Percentiles rank a stretch among this genome's conserved stretches.
Conservation (phyloP, 2,113 vertebrate species). For the Leptobrachium ailaonicum region DNA sequence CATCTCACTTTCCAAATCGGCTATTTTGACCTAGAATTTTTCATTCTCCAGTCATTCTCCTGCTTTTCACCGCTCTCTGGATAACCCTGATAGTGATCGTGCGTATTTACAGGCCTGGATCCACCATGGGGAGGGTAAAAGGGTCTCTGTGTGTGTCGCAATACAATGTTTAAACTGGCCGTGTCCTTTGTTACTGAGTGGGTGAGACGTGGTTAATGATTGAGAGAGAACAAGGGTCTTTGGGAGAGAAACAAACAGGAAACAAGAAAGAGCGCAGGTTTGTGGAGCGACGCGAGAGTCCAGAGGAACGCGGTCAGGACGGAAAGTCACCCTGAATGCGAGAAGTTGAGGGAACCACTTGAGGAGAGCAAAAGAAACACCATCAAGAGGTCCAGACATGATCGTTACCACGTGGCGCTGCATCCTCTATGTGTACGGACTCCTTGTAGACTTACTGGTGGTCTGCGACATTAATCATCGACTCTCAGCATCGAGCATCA, state of each 20-base stretch:
- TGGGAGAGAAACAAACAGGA: not conserved
- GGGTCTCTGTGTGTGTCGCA: not conserved
- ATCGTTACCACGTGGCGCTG: conserved; percentile 4
- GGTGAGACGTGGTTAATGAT: conserved; percentile 39
- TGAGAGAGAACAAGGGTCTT: conserved; percentile 44
- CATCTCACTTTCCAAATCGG: no score
- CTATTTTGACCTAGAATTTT: no score
- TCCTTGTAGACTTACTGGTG: conserved; percentile 6
- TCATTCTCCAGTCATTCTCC: no score
- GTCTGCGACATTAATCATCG: conserved; percentile 9
- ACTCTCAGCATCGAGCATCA: conserved; percentile 24
- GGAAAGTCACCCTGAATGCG: not conserved
- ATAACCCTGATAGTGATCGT: no score
- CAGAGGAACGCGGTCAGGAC: no score
- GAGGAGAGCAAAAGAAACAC: not conserved
- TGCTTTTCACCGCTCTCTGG: no score
- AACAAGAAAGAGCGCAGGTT: conserved; percentile 28
- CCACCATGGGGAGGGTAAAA: not conserved
- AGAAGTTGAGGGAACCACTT: not conserved
- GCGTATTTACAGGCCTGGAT: no score
- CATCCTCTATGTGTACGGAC: conserved; percentile 32
- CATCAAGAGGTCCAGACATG: not conserved
- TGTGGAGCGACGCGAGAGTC: not conserved
- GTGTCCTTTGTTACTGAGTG: not conserved
- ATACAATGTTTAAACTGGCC: conserved; percentile 16